Evolutionary conservation across 2,888 invertebrate species (phyloP).

Genomic region (Agonopterix arenella): DNA sequence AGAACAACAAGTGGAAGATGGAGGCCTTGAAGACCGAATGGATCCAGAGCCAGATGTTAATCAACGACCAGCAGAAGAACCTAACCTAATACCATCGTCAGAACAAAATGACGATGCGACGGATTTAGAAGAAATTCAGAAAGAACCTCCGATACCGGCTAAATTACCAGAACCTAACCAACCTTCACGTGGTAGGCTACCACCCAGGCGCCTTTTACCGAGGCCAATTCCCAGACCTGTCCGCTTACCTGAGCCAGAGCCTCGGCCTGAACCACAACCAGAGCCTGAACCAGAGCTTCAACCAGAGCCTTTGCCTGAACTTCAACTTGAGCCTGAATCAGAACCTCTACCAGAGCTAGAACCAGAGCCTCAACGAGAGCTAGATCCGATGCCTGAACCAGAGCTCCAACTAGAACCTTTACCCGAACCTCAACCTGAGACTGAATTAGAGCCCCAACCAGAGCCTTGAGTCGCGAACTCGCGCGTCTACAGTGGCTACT

Average conservation of each 20-base stretch:
- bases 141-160: not conserved
- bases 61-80: too few species aligned
- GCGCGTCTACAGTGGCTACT: too few species aligned
- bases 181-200: not conserved
- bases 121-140: too few species aligned
- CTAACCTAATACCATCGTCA: too few species aligned
- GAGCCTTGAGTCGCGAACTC: too few species aligned
- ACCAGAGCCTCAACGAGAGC: conserved; percentile 1
- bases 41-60: too few species aligned
- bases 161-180: not conserved
- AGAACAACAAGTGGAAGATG: too few species aligned
- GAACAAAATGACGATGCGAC: too few species aligned
- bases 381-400: not conserved
- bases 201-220: not conserved
- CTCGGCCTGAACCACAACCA: conserved; percentile 4
- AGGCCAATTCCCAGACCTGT: not conserved
- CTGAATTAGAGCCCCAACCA: not conserved
- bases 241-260: not conserved
- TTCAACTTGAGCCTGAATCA: not conserved
- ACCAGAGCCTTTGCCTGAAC: not conserved
- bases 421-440: not conserved
- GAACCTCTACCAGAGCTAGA: conserved; percentile 3
- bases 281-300: not conserved
- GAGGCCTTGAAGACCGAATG: too few species aligned
- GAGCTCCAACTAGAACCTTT: not conserved